Conservation (phyloP, 2,888 invertebrate species). For the Drosophila flavopinicola region DNA sequence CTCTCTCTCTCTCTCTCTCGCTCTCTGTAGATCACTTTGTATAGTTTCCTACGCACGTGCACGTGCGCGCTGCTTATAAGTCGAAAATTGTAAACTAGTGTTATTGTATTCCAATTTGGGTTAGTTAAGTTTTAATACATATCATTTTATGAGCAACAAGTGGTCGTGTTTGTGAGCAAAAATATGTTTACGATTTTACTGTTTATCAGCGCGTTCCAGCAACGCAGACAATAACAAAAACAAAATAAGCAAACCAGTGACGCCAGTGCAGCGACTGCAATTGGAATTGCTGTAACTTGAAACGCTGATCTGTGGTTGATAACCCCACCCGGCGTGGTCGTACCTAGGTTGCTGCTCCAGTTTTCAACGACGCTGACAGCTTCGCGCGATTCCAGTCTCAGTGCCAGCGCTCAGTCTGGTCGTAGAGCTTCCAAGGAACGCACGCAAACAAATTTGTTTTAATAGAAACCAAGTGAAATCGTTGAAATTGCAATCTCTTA, state of each 20-base stretch:
- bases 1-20: slow-evolving; percentile 1
- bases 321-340: slow-evolving; percentile 55
- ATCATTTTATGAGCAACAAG: slow-evolving; percentile 3
- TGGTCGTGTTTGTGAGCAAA: slow-evolving; percentile 17
- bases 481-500: no score
- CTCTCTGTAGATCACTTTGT: neutral
- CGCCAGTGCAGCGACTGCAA: slow-evolving; percentile 57
- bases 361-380: slow-evolving; percentile 52
- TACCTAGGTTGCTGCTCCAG: slow-evolving; percentile 30
- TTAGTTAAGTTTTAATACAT: slow-evolving; percentile 45
- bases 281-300: slow-evolving; percentile 53
- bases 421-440: slow-evolving; percentile 15
- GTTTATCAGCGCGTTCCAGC: slow-evolving; percentile 42
- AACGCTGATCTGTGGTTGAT: slow-evolving; percentile 55
- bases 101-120: slow-evolving; percentile 42
- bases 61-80: slow-evolving; percentile 54
- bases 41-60: slow-evolving; percentile 57
- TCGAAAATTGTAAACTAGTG: no score
- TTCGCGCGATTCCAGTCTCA: slow-evolving; percentile 1
- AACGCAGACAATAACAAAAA: slow-evolving; percentile 24
- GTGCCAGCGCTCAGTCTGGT: slow-evolving; percentile 31
- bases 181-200: slow-evolving; percentile 61
- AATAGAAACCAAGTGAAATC: slow-evolving; percentile 1
- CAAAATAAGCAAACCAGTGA: slow-evolving; percentile 58
- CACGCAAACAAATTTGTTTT: slow-evolving; percentile 29